Base-by-base conservation (phyloP, 1,140 invertebrate species). In the Polypedilum vanderplanki region DNA sequence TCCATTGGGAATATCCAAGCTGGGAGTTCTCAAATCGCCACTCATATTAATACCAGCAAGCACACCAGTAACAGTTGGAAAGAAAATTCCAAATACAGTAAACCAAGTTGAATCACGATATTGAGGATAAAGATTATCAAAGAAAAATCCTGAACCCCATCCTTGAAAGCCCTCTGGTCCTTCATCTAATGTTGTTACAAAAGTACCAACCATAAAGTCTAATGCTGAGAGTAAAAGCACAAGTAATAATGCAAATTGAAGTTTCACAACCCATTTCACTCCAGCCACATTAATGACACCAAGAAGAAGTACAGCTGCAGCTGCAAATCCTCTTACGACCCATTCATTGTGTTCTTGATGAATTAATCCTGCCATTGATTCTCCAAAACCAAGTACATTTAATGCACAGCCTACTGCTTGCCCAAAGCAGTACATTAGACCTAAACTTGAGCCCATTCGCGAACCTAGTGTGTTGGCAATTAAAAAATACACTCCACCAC, bases 21-120 rank as follows among this genome's bases (percentile, higher is more conserved):
- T 93, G 0, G 97, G 96, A 79, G 96, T 90, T 75, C 89, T 88
- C 65, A 99, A 86, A 84, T 99, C 96, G 12, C 96, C 96, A 83
- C 95, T 97, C 96, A 99, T 98, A 82, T 98, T 98, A 77, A 98
- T 94, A 67, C 97, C 97, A 67, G 96, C 95, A 76, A 98, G 86
- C 73, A 98, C 93, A 24, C 95, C 95, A 75, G 95, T 93, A 74
- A 97, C 89, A 73, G 96, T 94, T 74, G 96, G 92, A 85, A 98
- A 95, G 84, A 97, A 96, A n/a, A 97, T 93, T 64, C 94, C 95
- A 84, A 96, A 95, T 73, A 96, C 93, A 15, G 90, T 93, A 82
- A 97, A 97, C 92, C 94, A 96, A 75, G 88, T 91, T 77, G 94
- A 90, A 17, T 87, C 89, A 74, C 91, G 85, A 84, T 95, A 98